A percentile compares a stretch with the other conserved stretches of the same genome.
phyloP scores from a whole-genome alignment of 2,113 vertebrate species.

The Todiramphus saurophagus region DNA sequence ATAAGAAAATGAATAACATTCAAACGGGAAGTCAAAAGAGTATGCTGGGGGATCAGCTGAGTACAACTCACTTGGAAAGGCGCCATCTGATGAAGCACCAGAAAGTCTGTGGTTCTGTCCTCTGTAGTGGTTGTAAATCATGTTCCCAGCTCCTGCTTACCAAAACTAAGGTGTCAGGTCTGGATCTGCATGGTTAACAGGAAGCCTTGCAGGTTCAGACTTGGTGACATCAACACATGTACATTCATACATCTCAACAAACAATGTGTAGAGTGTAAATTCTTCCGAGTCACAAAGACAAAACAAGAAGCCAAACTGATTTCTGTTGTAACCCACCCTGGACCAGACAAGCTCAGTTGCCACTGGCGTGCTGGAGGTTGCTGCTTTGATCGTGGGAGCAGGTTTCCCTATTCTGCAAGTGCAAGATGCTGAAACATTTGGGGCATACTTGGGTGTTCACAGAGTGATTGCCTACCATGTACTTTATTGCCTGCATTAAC shows the following conservation, averaged over 20 bases:
- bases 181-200: not conserved
- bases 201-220: accelerated
- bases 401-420: not conserved
- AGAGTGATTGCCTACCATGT: not conserved
- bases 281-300: not conserved
- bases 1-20: not conserved
- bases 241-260: not conserved
- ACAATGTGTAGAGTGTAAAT: accelerated
- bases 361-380: not conserved
- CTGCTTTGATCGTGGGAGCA: not conserved
- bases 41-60: not conserved
- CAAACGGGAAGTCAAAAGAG: not conserved
- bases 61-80: not conserved
- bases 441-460: not conserved
- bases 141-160: not conserved
- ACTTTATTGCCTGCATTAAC: slow-evolving; percentile 1
- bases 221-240: accelerated
- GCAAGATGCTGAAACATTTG: not conserved
- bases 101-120: not conserved
- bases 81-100: not conserved
- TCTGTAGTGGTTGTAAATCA: not conserved
- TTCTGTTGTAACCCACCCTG: not conserved
- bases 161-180: not conserved
- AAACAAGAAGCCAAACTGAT: not conserved
- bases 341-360: not conserved